Evolutionary conservation across 2,797 vertebrate genomes (phyloP), one percentile per base, ranked within the genome.

Genomic region (Anabas testudineus): DNA sequence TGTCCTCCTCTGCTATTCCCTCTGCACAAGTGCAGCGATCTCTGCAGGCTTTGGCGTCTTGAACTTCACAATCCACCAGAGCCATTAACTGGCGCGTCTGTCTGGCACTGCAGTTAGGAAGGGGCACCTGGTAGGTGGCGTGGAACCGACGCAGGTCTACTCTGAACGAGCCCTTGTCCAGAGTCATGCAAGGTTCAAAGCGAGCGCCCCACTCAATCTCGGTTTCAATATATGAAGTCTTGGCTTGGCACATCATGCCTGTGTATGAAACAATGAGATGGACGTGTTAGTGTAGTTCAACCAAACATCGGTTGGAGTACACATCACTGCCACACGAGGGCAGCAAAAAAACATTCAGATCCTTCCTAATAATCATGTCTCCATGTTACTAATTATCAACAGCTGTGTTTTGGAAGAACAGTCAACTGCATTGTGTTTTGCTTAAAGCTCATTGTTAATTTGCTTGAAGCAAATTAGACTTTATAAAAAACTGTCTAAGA

Each of bases 121-220:
- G 77, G 0, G 73, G 76, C 10, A 79, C 81, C 45, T 63, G 47
- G 72, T 81, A 82, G 42, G 83, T 85, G 57, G 42, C 66, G 74
- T 82, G 81, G 62, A 87, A 83, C 9, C 52, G 39, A 13, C 70
- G 65, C 51, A 85, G 62, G 43, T 87, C 76, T 16, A 81, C 74
- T 43, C 60, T 71, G 62, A 87, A 87, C 0, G 45, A 76, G 28
- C 79, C 79, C 24, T 80, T 87, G 54, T 84, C 84, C 64, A 81
- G 37, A 0, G 34, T 77, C 81, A 85, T 76, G 39, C 83, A 81
- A 1, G 71, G 78, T 39, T 86, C 74, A 10, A 82, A 88, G 21
- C 68, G 54, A n/a, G 78, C 58, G 0, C 77, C 82, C 86, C 78
- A 84, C 71, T 83, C 74, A 3, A 81, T 81, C 66, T 82, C 82